These are phyloP conservation scores for Aphis craccivora DNA, from an alignment of 1,140 invertebrate genomes.

Conservation along the genomic window DNA sequence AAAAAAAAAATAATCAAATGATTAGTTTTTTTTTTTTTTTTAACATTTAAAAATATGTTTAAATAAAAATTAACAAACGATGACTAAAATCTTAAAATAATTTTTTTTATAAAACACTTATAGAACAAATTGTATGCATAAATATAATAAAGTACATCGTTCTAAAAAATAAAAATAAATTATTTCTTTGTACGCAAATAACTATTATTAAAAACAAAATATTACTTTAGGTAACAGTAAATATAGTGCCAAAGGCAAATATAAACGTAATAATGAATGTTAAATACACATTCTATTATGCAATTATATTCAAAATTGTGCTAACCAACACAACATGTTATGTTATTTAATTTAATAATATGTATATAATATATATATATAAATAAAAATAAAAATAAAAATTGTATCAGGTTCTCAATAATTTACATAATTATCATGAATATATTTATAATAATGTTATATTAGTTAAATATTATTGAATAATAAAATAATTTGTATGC, in stretches of 20 bases:
- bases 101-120: not conserved
- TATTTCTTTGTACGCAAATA: not conserved
- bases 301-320: not conserved
- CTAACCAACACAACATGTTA: not conserved
- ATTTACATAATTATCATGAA: not conserved
- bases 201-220: not conserved
- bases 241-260: not conserved
- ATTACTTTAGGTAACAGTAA: not conserved
- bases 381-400: not conserved
- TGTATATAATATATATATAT: not conserved
- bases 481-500: not conserved
- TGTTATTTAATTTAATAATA: not conserved
- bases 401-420: not conserved
- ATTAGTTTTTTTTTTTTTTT: not conserved
- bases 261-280: not conserved
- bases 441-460: not conserved
- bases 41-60: not conserved
- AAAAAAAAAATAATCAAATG: not conserved
- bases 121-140: not conserved
- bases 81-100: not conserved
- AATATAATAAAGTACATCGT: not conserved
- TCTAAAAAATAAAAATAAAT: not conserved
- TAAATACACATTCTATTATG: not conserved
- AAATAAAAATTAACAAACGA: not conserved
- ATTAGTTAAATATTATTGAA: not conserved